A percentile compares a stretch with the other conserved stretches of the same genome.
Evolutionary conservation across 2,888 invertebrate genomes (phyloP).

Genomic region (Polydrusus tereticollis): DNA sequence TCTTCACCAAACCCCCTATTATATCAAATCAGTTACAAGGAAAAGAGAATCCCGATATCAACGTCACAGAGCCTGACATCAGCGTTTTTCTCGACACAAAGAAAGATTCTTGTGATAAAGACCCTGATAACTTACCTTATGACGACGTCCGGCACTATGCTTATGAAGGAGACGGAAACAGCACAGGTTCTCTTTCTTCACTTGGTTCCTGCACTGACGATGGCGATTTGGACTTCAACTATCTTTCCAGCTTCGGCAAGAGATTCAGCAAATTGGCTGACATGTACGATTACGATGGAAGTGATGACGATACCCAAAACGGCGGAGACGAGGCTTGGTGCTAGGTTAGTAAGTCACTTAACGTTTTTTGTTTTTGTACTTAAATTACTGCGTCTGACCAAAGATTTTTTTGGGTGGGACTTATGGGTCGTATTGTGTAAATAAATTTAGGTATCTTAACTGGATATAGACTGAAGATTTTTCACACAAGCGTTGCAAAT

Average conservation of each 20-base stretch:
- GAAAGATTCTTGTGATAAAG: slow-evolving; percentile 90
- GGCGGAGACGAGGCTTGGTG: slow-evolving; percentile 89
- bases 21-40: slow-evolving; percentile 62
- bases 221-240: slow-evolving; percentile 90
- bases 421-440: slow-evolving; percentile 47
- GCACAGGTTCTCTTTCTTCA: slow-evolving; percentile 91
- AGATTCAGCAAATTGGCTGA: slow-evolving; percentile 93
- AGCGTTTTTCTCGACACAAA: slow-evolving; percentile 92
- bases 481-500: slow-evolving; percentile 24
- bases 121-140: slow-evolving; percentile 91
- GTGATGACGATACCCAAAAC: slow-evolving; percentile 84
- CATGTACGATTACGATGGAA: slow-evolving; percentile 93
- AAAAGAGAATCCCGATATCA: slow-evolving; percentile 71
- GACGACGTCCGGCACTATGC: slow-evolving; percentile 98
- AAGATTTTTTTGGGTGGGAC: slow-evolving; percentile 60
- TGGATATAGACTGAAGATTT: slow-evolving; percentile 43
- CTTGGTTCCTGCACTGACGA: slow-evolving; percentile 81
- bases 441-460: slow-evolving; percentile 39
- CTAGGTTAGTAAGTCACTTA: slow-evolving; percentile 62
- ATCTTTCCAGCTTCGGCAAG: slow-evolving; percentile 95
- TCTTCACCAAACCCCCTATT: slow-evolving; percentile 69
- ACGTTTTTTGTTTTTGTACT: slow-evolving; percentile 55
- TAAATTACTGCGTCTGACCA: slow-evolving; percentile 60
- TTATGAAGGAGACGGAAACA: slow-evolving; percentile 96
- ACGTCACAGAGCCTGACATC: slow-evolving; percentile 76